These are phyloP conservation scores for Auanema freiburgensis DNA, from an alignment of 2,888 invertebrate genomes.

Conservation along the genomic window DNA sequence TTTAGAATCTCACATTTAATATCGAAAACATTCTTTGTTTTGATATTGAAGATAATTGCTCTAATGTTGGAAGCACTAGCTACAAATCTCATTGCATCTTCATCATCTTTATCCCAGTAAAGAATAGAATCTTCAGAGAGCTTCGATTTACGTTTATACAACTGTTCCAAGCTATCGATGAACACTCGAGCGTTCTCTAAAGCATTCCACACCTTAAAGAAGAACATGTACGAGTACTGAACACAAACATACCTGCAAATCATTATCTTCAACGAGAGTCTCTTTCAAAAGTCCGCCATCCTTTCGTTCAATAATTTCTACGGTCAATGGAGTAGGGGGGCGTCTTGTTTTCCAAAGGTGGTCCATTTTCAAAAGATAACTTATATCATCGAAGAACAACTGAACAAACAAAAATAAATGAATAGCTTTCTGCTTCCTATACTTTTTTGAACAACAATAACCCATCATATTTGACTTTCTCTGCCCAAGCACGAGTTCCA, in stretches of 20 bases:
- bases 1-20: conserved; percentile 79
- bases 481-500: conserved; percentile 83
- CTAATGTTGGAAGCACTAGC: conserved; percentile 91
- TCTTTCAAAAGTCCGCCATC: not conserved
- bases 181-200: conserved; percentile 67
- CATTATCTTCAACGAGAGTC: not conserved
- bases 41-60: conserved; percentile 85
- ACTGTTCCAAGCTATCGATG: conserved; percentile 41
- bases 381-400: conserved; percentile 90
- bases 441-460: conserved; percentile 83
- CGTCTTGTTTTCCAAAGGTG: conserved; percentile 88
- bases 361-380: conserved; percentile 88
- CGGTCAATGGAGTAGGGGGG: conserved; percentile 77
- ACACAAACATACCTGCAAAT: not conserved
- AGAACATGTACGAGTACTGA: not conserved
- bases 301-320: conserved; percentile 57
- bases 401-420: conserved; percentile 46
- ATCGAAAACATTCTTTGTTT: conserved; percentile 84
- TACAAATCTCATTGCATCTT: conserved; percentile 74
- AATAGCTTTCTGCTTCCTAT: not conserved
- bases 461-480: conserved; percentile 79
- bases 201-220: conserved; percentile 41
- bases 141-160: conserved; percentile 64
- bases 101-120: conserved; percentile 96
- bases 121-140: conserved; percentile 69